Percentiles rank a stretch among this genome's conserved stretches.
phyloP scores from a whole-genome alignment of 92 coral and sea anemone species.

The Ricordea florida region DNA sequence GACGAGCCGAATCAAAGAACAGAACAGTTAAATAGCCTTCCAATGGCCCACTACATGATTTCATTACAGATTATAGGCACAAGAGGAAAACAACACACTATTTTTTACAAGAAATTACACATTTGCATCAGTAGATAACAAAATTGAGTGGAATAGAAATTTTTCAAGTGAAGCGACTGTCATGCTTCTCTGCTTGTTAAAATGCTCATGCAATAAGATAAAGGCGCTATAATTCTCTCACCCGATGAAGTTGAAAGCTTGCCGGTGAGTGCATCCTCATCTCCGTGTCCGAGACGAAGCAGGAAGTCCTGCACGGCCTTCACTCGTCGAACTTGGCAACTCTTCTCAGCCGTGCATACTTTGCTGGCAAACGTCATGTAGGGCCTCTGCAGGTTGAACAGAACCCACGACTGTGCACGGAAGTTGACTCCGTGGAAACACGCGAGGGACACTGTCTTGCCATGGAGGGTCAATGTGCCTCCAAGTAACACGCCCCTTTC shows the following conservation, averaged over 20 bases:
- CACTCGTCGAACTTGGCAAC: slow-evolving; percentile 95
- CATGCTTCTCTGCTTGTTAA: too few relatives aligned
- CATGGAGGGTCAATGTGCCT: slow-evolving; percentile 83
- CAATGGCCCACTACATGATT: too few relatives aligned
- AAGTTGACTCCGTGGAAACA: slow-evolving; percentile 98
- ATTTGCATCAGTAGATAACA: too few relatives aligned
- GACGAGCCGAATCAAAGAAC: too few relatives aligned
- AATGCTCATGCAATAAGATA: too few relatives aligned
- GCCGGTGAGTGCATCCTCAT: slow-evolving; percentile 63
- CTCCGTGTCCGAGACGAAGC: slow-evolving; percentile 80
- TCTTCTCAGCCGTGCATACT: slow-evolving; percentile 86
- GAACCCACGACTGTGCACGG: slow-evolving; percentile 97
- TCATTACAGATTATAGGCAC: too few relatives aligned
- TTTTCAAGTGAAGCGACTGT: too few relatives aligned
- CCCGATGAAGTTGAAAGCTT: slow-evolving; percentile 80
- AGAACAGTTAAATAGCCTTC: too few relatives aligned
- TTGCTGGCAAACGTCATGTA: slow-evolving; percentile 85
- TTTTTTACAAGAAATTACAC: too few relatives aligned
- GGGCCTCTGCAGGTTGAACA: slow-evolving; percentile 79
- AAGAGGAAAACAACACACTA: too few relatives aligned
- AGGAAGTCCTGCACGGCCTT: slow-evolving; percentile 88
- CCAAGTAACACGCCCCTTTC: slow-evolving; percentile 95
- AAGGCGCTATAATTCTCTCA: too few relatives aligned
- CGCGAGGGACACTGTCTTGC: slow-evolving; percentile 88
- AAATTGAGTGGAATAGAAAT: too few relatives aligned